Evolutionary conservation across 2,113 vertebrate species (phyloP).

Genomic region (Scartelaos histophorus): DNA sequence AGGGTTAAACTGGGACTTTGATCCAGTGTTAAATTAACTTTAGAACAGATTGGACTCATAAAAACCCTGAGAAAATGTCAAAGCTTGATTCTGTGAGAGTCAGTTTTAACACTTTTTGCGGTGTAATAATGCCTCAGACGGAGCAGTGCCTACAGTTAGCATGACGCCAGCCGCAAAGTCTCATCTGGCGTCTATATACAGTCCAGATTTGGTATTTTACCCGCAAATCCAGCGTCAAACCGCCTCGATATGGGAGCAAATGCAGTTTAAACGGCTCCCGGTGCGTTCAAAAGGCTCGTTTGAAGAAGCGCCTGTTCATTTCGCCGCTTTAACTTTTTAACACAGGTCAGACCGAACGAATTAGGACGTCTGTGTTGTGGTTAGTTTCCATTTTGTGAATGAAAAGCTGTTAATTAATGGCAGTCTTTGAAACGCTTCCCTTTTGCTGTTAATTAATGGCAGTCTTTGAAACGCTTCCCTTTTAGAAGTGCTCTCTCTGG

Average conservation of each 20-base stretch:
- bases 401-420: slow-evolving; percentile 28
- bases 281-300: slow-evolving; percentile 7
- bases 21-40: too few relatives aligned
- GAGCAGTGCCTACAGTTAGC: too few relatives aligned
- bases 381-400: slow-evolving; percentile 34
- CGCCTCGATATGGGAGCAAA: not conserved
- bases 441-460: slow-evolving; percentile 22
- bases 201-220: not conserved
- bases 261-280: not conserved
- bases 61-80: too few relatives aligned
- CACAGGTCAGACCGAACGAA: slow-evolving; percentile 17
- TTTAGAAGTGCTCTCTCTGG: slow-evolving; percentile 30
- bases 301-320: slow-evolving; percentile 1
- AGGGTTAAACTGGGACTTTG: too few relatives aligned
- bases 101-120: too few relatives aligned
- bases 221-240: not conserved
- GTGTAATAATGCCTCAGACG: too few relatives aligned
- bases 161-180: too few relatives aligned
- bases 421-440: slow-evolving; percentile 15
- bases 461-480: not conserved
- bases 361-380: slow-evolving; percentile 29
- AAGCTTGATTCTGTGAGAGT: too few relatives aligned
- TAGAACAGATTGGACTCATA: too few relatives aligned
- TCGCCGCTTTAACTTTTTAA: slow-evolving; percentile 16
- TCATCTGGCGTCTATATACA: too few relatives aligned